Percentiles rank a stretch among this genome's conserved stretches.
phyloP scores from a whole-genome alignment of 1,140 invertebrate species.

The Drosophila miranda region DNA sequence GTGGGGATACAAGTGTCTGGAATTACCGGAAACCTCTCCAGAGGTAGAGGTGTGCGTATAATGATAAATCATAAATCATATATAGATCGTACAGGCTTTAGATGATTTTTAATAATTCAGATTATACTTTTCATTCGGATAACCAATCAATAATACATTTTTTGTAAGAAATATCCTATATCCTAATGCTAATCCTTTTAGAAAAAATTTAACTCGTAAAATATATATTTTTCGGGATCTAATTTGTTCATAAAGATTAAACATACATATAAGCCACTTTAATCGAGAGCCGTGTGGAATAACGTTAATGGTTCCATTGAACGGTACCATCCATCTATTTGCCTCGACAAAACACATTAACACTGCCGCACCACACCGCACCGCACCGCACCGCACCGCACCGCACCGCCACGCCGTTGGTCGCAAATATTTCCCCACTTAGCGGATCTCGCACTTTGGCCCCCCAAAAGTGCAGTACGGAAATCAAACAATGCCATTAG shows the following conservation, averaged over 20 bases:
- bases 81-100: too few relatives aligned
- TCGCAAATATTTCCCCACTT: slow-evolving; percentile 44
- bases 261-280: neutral
- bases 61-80: neutral
- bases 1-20: too few relatives aligned
- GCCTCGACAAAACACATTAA: slow-evolving; percentile 26
- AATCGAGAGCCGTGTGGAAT: slow-evolving; percentile 14
- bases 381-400: too few relatives aligned
- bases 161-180: too few relatives aligned
- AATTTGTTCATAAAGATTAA: too few relatives aligned
- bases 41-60: slow-evolving; percentile 11
- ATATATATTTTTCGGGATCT: too few relatives aligned
- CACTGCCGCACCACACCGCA: neutral
- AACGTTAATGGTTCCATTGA: slow-evolving; percentile 37
- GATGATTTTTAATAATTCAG: too few relatives aligned
- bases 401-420: neutral
- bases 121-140: too few relatives aligned
- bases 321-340: slow-evolving; percentile 45
- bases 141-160: too few relatives aligned
- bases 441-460: slow-evolving; percentile 25
- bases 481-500: slow-evolving; percentile 78
- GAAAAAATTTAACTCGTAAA: too few relatives aligned
- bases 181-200: too few relatives aligned
- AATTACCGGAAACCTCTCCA: slow-evolving; percentile 27
- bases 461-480: slow-evolving; percentile 54